Evolutionary conservation across 2,797 vertebrate genomes (phyloP).

Genomic region (Eospalax fontanierii): DNA sequence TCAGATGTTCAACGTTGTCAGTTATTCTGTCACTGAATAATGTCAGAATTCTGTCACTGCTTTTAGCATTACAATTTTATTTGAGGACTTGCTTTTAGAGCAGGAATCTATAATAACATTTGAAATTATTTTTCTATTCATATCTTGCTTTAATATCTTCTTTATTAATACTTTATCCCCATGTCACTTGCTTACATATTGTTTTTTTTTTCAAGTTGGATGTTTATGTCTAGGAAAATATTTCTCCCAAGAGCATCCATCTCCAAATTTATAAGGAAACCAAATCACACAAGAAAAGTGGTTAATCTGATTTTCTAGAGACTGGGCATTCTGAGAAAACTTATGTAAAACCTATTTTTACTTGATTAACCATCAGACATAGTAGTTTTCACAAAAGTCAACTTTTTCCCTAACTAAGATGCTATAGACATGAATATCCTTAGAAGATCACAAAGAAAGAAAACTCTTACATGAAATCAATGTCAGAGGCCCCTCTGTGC

Average conservation of each 20-base stretch:
- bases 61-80: constrained; percentile 10
- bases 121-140: constrained; percentile 26
- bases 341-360: constrained; percentile 42
- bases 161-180: not conserved
- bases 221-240: constrained; percentile 38
- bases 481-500: not conserved
- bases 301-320: constrained; percentile 21
- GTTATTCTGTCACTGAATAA: not conserved
- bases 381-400: not conserved
- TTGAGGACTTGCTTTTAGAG: not conserved
- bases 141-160: not conserved
- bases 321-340: not conserved
- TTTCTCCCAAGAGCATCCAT: not conserved
- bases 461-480: not conserved
- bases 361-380: not conserved
- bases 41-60: too few relatives aligned
- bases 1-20: not conserved
- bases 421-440: not conserved
- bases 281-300: not conserved
- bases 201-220: constrained; percentile 20
- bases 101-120: not conserved
- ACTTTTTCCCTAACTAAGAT: not conserved
- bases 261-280: constrained; percentile 29
- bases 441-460: not conserved
- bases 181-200: constrained; percentile 8